A percentile compares a stretch with the other conserved stretches of the same genome.
These are phyloP conservation scores for Diplodus sargus DNA, from an alignment of 2,797 vertebrate genomes.

Conservation along the genomic window DNA sequence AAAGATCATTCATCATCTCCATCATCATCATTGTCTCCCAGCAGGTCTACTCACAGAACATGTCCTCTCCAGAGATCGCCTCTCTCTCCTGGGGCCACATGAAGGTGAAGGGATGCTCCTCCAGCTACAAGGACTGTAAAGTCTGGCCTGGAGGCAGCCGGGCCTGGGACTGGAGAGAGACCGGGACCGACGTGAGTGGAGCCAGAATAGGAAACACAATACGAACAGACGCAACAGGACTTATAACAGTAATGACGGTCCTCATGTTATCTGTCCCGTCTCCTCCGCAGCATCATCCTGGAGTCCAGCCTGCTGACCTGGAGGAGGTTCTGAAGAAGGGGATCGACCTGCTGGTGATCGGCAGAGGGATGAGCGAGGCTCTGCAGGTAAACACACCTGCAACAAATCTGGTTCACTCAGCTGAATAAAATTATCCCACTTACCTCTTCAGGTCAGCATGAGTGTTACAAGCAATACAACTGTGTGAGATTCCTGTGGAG, in stretches of 20 bases:
- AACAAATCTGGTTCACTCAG: neutral
- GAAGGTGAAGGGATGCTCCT: conserved; percentile 90
- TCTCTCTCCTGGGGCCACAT: conserved; percentile 95
- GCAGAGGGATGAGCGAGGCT: conserved; percentile 94
- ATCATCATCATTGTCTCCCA: neutral
- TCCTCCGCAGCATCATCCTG: conserved; percentile 88
- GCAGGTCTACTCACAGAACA: conserved; percentile 51
- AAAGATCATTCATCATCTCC: too few relatives aligned
- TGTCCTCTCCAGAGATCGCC: conserved; percentile 94
- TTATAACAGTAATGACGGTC: neutral
- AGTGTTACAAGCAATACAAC: too few relatives aligned
- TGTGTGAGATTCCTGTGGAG: neutral
- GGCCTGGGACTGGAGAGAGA: conserved; percentile 97
- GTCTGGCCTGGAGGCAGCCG: conserved; percentile 97
- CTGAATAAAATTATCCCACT: too few relatives aligned
- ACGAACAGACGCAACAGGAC: neutral
- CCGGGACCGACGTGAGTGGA: conserved; percentile 91
- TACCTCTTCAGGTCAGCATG: too few relatives aligned
- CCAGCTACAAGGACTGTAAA: conserved; percentile 95
- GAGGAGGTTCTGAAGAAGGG: conserved; percentile 93
- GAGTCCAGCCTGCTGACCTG: conserved; percentile 94
- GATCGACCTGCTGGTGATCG: conserved; percentile 90
- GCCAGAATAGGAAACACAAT: neutral
- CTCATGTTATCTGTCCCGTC: too few relatives aligned
- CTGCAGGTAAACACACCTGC: conserved; percentile 86